Conservation (phyloP, 2,888 invertebrate genomes). For the Ophraella communa region DNA sequence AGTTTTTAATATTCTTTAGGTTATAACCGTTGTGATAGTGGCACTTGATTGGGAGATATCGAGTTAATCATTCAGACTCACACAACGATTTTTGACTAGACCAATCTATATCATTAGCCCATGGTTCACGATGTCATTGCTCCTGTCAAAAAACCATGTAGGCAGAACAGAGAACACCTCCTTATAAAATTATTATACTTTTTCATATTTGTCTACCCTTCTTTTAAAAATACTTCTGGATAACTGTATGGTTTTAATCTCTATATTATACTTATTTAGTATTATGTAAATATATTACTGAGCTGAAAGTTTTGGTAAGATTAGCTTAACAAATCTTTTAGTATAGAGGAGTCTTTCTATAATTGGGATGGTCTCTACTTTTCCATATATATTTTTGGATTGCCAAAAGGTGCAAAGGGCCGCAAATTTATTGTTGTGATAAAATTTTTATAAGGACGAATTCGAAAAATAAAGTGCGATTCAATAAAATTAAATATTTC, state of each 20-base stretch:
- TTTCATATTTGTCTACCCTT: not conserved
- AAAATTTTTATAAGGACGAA: not conserved
- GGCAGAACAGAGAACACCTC: slow-evolving; percentile 39
- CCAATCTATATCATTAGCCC: slow-evolving; percentile 53
- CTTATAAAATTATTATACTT: not conserved
- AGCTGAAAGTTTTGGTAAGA: too few species aligned
- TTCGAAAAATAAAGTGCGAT: not conserved
- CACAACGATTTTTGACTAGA: slow-evolving; percentile 54
- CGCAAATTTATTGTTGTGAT: too few species aligned
- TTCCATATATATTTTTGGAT: too few species aligned
- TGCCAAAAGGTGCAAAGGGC: too few species aligned
- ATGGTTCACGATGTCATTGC: slow-evolving; percentile 49
- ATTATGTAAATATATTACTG: too few species aligned
- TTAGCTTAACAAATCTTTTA: too few species aligned
- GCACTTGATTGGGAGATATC: slow-evolving; percentile 61
- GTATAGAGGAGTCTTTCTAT: too few species aligned
- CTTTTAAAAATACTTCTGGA: too few species aligned
- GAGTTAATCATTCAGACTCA: slow-evolving; percentile 49
- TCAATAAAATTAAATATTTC: not conserved
- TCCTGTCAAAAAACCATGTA: slow-evolving; percentile 49
- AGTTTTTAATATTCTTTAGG: slow-evolving; percentile 42
- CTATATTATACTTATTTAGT: too few species aligned
- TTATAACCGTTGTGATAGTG: slow-evolving; percentile 47
- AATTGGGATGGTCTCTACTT: too few species aligned
- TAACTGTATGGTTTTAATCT: too few species aligned